Base-by-base conservation (phyloP, 2,888 invertebrate species). In the Stenoptilia bipunctidactyla region DNA sequence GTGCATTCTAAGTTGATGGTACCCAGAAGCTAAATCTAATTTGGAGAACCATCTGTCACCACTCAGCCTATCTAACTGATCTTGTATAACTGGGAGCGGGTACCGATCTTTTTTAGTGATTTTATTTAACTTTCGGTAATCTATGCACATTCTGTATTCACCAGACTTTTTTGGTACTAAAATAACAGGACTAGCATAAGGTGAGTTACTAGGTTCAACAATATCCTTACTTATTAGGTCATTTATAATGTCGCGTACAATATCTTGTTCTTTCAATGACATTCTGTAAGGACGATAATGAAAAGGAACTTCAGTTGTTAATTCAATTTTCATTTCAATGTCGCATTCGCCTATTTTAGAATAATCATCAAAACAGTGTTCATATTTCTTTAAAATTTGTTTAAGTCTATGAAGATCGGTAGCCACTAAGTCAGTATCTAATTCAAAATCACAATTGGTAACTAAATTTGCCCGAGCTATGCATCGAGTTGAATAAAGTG, bases 41-140 rank as follows among this genome's bases (percentile, higher is more conserved):
- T 13, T 40, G 1, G 38, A 33, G 15, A 46, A 45, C 1, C 33
- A 34, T 13, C 36, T 27, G 6, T 39, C 14, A n/a, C 27, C 33
- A 1, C 13, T 9, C 12, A 49, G 25, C 4, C 39, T 9, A 40
- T 47, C 44, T 14, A 45, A 10, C 15, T 46, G 45, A 37, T 48
- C 46, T 13, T 48, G 40, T 5, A 48, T 46, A 1, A 46, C 8
- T 2, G 47, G 47, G 14, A 45, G 15, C 13, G 47, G 47, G 20
- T 45, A 43, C 2, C 40, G 33, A 1, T 46, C 42, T 15, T 44
- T 45, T 33, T 35, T 40, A 0, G 44, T 45, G 9, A 40, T 39
- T 35, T 36, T 41, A 40, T 49, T 49, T 1, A 48, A 25, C 2
- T 36, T 37, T 1, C 48, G 34, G 25, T 44, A 48, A 27, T 48